Conservation (phyloP, 2,888 invertebrate species). For the Drosophila putrida region DNA sequence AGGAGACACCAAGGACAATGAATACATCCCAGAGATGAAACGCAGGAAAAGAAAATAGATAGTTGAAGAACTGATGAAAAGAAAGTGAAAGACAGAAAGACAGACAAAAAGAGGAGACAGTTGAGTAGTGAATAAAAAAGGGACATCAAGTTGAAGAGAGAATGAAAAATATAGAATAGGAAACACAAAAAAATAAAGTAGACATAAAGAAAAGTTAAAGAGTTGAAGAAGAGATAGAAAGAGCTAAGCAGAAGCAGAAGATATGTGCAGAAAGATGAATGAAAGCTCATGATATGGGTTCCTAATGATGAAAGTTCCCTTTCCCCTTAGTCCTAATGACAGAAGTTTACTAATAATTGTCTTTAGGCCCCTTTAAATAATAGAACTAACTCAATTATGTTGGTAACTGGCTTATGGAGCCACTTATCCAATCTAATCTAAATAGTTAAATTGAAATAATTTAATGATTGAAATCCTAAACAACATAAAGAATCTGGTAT, state of each 20-base stretch:
- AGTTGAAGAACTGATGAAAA: neutral
- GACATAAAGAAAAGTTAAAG: neutral
- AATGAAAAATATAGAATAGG: neutral
- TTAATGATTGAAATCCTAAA: no score
- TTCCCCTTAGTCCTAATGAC: neutral
- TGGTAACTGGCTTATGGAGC: no score
- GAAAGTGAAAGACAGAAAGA: neutral
- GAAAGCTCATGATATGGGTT: neutral
- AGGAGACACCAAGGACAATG: constrained; percentile 16
- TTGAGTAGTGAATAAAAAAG: neutral
- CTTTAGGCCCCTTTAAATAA: no score
- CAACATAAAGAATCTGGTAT: no score
- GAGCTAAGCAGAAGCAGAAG: constrained; percentile 29
- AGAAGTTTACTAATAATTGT: no score
- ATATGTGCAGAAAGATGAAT: constrained; percentile 3
- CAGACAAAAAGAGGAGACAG: constrained; percentile 3
- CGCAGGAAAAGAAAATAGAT: no score
- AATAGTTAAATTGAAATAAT: no score
- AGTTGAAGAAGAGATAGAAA: neutral
- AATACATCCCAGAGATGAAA: constrained; percentile 18
- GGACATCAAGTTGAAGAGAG: neutral
- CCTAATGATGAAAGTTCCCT: neutral
- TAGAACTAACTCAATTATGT: no score
- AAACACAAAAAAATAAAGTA: neutral
- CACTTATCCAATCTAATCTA: no score